Percentiles rank a stretch among this genome's conserved stretches.
phyloP scores from a whole-genome alignment of 2,797 vertebrate species.

The Pithecia hirsuta region DNA sequence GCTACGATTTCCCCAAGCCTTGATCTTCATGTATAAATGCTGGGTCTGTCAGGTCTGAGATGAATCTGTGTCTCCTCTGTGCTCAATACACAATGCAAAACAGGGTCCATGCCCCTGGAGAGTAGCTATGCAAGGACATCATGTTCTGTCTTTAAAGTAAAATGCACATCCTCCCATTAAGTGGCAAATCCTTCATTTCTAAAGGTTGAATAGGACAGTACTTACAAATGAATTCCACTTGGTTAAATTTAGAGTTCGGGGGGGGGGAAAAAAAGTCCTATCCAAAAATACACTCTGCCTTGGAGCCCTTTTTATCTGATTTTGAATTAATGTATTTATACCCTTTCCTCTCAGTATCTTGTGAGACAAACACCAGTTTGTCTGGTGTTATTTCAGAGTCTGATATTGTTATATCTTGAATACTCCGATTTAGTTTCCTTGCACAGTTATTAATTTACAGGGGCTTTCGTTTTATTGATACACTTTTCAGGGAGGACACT shows the following conservation, averaged over 20 bases:
- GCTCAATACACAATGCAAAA: background rate
- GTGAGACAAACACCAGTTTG: background rate
- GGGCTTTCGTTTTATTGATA: background rate
- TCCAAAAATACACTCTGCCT: conserved; percentile 38
- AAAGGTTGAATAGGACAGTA: background rate
- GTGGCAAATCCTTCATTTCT: background rate
- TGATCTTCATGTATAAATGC: background rate
- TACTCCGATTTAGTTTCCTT: background rate
- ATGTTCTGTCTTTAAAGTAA: background rate
- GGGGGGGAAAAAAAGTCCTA: background rate
- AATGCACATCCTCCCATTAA: conserved; percentile 22
- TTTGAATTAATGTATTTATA: conserved; percentile 53
- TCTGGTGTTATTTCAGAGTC: too few relatives aligned
- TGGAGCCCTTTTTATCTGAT: conserved; percentile 19
- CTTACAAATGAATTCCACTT: conserved; percentile 36
- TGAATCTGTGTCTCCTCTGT: background rate
- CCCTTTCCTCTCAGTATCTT: conserved; percentile 1
- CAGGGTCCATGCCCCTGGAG: background rate
- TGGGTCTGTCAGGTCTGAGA: background rate
- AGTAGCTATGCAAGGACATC: background rate
- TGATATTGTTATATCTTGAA: background rate
- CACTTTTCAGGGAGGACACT: background rate
- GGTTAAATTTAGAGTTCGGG: conserved; percentile 41
- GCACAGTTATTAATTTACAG: background rate
- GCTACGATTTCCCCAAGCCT: background rate